These are phyloP conservation scores for Sardina pilchardus DNA, from an alignment of 2,113 vertebrate species.

Conservation along the genomic window DNA sequence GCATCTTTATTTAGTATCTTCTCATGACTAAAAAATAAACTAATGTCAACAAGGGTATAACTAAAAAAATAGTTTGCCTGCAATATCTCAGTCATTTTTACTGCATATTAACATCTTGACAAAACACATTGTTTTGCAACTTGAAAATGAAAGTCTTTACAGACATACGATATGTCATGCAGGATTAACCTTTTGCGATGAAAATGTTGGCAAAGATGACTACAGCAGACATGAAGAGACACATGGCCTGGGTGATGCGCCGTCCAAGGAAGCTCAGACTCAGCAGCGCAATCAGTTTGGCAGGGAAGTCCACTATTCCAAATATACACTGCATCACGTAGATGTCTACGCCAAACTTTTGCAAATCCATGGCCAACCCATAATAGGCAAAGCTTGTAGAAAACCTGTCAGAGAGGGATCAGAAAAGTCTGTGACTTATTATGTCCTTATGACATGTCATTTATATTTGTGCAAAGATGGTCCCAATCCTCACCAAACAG, in stretches of 20 bases:
- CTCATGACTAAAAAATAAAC: neutral
- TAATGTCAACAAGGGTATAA: neutral
- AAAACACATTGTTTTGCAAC: neutral
- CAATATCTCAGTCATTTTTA: neutral
- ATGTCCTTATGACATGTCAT: neutral
- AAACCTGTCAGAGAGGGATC: slow-evolving; percentile 60
- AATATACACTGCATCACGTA: slow-evolving; percentile 91
- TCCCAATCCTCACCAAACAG: slow-evolving; percentile 67
- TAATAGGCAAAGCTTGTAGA: slow-evolving; percentile 93
- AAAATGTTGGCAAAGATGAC: slow-evolving; percentile 82
- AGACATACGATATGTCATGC: neutral
- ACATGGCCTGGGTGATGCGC: slow-evolving; percentile 65
- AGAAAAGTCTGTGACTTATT: neutral
- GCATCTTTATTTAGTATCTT: too few species aligned
- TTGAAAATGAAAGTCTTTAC: neutral
- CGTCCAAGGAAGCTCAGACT: slow-evolving; percentile 80
- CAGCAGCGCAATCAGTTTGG: slow-evolving; percentile 78
- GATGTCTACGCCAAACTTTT: slow-evolving; percentile 89
- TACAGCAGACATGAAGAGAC: slow-evolving; percentile 73
- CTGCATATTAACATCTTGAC: neutral
- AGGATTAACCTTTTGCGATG: slow-evolving; percentile 78
- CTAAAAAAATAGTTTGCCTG: neutral
- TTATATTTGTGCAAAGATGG: neutral
- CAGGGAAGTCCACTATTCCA: slow-evolving; percentile 83
- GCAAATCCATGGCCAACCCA: slow-evolving; percentile 88